Percentiles rank a stretch among this genome's conserved stretches.
Evolutionary conservation across 2,113 vertebrate genomes (phyloP).

Genomic region (Ahaetulla prasina): DNA sequence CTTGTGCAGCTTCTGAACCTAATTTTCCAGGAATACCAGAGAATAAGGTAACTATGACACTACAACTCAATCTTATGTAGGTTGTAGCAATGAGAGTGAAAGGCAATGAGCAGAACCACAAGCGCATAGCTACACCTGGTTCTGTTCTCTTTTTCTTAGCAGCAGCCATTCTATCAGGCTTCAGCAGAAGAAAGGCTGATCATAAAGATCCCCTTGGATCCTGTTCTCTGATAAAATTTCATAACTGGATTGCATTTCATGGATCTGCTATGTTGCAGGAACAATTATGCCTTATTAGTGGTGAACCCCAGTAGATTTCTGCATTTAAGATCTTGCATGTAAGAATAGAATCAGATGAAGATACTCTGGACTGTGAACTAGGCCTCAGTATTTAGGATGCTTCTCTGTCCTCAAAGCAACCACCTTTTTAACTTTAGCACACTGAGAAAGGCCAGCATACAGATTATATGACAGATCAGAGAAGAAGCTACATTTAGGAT

Average conservation of each 20-base stretch:
- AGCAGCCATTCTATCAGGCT: background rate
- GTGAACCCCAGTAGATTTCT: background rate
- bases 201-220: background rate
- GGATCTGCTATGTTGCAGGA: background rate
- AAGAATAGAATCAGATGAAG: background rate
- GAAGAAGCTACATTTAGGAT: slow-evolving; percentile 55
- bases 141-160: background rate
- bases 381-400: slow-evolving; percentile 17
- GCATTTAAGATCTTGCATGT: background rate
- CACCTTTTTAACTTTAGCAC: slow-evolving; percentile 23
- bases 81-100: background rate
- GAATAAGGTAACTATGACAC: background rate
- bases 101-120: background rate
- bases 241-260: background rate
- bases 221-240: background rate
- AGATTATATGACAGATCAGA: slow-evolving; percentile 43
- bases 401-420: background rate
- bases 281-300: background rate
- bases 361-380: background rate
- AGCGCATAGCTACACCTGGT: background rate
- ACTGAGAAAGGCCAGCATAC: background rate
- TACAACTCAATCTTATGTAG: background rate
- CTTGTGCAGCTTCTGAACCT: background rate
- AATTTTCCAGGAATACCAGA: background rate
- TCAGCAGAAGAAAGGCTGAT: background rate